Evolutionary conservation across 1,140 invertebrate species (phyloP), one percentile per base, ranked within the genome.

Genomic region (Coptotermes formosanus): DNA sequence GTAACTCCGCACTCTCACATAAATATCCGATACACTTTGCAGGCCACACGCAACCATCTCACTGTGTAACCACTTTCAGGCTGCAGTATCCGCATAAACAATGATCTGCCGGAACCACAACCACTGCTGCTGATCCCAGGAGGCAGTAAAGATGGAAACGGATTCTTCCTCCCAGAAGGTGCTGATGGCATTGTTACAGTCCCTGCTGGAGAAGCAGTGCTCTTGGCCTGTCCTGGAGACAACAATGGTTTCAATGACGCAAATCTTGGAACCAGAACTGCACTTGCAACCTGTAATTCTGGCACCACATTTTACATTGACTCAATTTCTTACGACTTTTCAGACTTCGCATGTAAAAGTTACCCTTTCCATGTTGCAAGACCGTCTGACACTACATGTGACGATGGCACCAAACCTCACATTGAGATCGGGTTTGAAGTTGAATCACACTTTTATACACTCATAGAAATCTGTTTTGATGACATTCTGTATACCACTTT

Each of bases 381-480:
- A 87, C 84, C 82, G 69, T 48, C 38, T 48, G 75, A 59, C 48
- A 87, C 59, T 82, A 88, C 87, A 86, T 88, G 84, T 85, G n/a
- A 84, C 11, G 81, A 85, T n/a, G 87, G 81, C 81, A 85, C 55
- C 16, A 64, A 30, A 11, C 23, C 3, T 38, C 48, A 88, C 59
- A 88, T 89, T 83, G 88, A 89, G 87, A 88, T 87, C 69, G 82
- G 86, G 64, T 87, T 86, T 82, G 32, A 75, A 52, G 64, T 45
- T 52, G 21, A 75, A 25, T 82, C 52, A 23, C 88, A 86, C 85
- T 89, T 87, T 82, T 87, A 75, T 32, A 43, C 75, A 23, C 30
- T 87, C 23, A 87, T 89, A 43, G 87, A 88, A 75, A 69, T 89
- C 32, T 89, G 88, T 85, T 88, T 88, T 69, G 85, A 89, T 83